These are phyloP conservation scores for Pseudococcus longispinus DNA, from an alignment of 2,888 invertebrate genomes.

Conservation along the genomic window DNA sequence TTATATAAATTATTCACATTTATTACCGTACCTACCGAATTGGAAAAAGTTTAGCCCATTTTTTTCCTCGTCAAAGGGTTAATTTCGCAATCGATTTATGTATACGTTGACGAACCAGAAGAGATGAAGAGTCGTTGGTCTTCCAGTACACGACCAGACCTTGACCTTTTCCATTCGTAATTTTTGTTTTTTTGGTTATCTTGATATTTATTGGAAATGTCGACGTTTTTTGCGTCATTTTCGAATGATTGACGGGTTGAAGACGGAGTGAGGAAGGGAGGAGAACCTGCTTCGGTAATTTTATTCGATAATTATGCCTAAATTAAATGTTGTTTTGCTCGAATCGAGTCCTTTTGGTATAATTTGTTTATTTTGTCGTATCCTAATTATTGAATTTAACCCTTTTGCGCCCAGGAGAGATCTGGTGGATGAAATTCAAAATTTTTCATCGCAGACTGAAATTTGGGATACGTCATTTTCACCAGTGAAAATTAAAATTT, in stretches of 20 bases:
- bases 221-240: background rate
- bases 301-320: background rate
- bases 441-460: too few species aligned
- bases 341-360: too few species aligned
- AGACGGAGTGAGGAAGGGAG: background rate
- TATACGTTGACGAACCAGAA: background rate
- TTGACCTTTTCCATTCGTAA: background rate
- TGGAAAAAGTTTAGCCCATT: background rate
- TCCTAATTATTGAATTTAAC: too few species aligned
- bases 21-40: too few species aligned
- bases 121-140: background rate
- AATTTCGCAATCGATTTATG: background rate
- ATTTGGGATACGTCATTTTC: too few species aligned
- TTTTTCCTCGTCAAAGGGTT: too few species aligned
- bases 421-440: too few species aligned
- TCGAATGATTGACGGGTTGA: background rate
- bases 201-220: background rate
- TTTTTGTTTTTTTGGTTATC: background rate
- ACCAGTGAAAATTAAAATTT: too few species aligned
- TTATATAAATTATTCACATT: background rate
- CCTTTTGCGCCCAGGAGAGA: too few species aligned
- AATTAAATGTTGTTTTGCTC: background rate
- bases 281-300: background rate
- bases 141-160: background rate
- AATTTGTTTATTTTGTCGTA: too few species aligned